phyloP scores from a whole-genome alignment of 2,888 invertebrate species.

The Cephus nigrinus region DNA sequence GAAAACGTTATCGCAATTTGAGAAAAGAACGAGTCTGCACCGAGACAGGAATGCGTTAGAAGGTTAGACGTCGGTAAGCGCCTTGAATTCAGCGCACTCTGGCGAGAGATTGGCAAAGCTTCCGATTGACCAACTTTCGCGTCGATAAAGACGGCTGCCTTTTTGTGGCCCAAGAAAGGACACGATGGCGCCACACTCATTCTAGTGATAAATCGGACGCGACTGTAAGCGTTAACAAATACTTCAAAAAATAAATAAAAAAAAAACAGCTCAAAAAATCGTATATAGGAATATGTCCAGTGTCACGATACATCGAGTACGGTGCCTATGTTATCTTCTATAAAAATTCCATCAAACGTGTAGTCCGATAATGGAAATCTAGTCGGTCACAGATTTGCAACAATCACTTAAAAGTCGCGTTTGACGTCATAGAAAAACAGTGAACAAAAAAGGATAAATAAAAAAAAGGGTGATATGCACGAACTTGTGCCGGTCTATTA shows the following conservation, averaged over 20 bases:
- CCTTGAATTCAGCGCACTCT: not conserved
- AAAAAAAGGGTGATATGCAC: not conserved
- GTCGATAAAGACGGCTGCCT: not conserved
- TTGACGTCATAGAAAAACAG: too few species aligned
- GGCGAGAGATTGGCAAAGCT: not conserved
- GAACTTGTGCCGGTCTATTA: not conserved
- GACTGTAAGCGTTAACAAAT: not conserved
- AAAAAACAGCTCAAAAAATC: too few species aligned
- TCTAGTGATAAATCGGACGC: conserved; percentile 17
- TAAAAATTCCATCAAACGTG: not conserved
- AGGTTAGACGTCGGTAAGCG: not conserved
- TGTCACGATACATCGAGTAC: not conserved
- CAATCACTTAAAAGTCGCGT: too few species aligned
- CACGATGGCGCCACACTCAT: conserved; percentile 11
- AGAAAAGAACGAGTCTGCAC: not conserved
- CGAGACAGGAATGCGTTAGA: not conserved
- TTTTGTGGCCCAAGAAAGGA: conserved; percentile 1
- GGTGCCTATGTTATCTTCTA: not conserved
- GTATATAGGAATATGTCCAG: too few species aligned
- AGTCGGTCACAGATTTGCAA: not conserved
- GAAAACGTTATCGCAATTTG: not conserved
- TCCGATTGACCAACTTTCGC: conserved; percentile 7
- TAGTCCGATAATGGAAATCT: not conserved
- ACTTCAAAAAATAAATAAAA: not conserved
- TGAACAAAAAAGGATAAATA: not conserved